Conservation (phyloP, 2,888 invertebrate species). For the Rhagonycha lutea region DNA sequence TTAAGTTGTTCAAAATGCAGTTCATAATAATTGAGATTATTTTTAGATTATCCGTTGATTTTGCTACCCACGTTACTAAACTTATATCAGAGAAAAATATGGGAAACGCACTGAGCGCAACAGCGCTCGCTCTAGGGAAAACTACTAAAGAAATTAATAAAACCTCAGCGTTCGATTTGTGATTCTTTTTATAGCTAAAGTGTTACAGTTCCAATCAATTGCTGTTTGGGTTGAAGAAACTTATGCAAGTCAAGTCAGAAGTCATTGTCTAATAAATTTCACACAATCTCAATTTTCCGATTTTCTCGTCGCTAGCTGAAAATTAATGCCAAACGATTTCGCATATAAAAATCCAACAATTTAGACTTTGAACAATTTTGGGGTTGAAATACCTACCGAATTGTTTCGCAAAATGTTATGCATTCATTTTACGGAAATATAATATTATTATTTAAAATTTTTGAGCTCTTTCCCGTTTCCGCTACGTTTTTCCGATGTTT, state of each 20-base stretch:
- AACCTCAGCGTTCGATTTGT: neutral
- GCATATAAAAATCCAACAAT: neutral
- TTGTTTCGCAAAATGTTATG: neutral
- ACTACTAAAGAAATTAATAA: neutral
- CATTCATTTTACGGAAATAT: neutral
- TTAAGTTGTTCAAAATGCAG: conserved; percentile 13
- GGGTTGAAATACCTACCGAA: neutral
- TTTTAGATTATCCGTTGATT: neutral
- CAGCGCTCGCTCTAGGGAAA: neutral
- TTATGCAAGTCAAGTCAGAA: too few relatives aligned
- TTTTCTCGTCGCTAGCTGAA: neutral
- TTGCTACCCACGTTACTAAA: neutral
- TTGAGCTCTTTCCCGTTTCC: neutral
- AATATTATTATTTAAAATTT: neutral
- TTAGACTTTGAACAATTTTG: neutral
- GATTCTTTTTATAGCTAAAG: neutral
- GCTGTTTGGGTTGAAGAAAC: neutral
- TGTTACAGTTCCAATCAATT: neutral
- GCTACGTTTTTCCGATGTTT: neutral
- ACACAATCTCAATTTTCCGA: neutral
- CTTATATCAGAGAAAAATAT: too few relatives aligned
- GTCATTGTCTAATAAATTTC: neutral
- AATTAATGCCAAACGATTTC: neutral
- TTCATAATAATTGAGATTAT: neutral
- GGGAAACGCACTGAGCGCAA: neutral